phyloP scores from a whole-genome alignment of 2,888 invertebrate genomes.

The Agrotis segetum region DNA sequence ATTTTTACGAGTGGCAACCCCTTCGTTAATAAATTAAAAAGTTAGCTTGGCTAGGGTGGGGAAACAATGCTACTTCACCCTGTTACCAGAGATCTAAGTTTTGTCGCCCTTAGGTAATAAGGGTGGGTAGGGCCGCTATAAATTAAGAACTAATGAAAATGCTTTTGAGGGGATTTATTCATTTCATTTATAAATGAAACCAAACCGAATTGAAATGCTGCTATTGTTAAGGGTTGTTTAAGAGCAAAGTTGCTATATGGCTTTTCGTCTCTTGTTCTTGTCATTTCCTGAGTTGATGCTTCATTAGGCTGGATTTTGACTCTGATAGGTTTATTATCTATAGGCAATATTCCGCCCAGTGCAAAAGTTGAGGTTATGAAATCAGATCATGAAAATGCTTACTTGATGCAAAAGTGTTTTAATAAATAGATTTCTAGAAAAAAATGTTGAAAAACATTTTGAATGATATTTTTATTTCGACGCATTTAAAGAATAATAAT shows the following conservation, averaged over 20 bases:
- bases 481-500: conserved; percentile 14
- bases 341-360: too few species aligned
- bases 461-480: neutral
- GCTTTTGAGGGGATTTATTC: conserved; percentile 50
- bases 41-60: conserved; percentile 82
- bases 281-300: conserved; percentile 7
- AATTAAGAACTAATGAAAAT: conserved; percentile 61
- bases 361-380: too few species aligned
- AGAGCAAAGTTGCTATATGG: conserved; percentile 15
- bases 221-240: conserved; percentile 37
- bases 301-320: conserved; percentile 3
- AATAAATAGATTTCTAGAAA: too few species aligned
- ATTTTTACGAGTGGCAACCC: conserved; percentile 90
- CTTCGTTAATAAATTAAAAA: conserved; percentile 90
- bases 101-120: conserved; percentile 81
- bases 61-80: conserved; percentile 89
- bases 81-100: conserved; percentile 84
- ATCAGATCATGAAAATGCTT: neutral
- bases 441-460: neutral
- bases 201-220: conserved; percentile 35
- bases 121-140: conserved; percentile 60
- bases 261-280: neutral
- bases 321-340: neutral
- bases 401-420: neutral
- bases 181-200: conserved; percentile 51